These are phyloP conservation scores for Lobophora halterata DNA, from an alignment of 2,888 invertebrate species.

Conservation along the genomic window DNA sequence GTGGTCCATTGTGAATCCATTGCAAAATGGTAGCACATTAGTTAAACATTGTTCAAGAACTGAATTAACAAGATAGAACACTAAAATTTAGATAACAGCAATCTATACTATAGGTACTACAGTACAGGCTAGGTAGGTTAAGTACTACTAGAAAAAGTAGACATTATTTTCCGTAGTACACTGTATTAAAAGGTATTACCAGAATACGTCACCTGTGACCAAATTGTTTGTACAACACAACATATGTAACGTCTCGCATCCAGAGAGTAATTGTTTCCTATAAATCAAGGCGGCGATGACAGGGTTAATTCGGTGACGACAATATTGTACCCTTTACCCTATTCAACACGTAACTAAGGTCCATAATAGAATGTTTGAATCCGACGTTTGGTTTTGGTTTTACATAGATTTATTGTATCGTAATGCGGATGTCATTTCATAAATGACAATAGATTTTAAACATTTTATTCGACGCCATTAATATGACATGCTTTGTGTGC, in stretches of 20 bases:
- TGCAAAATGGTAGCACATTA: too few species aligned
- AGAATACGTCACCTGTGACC: slow-evolving; percentile 29
- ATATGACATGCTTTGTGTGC: slow-evolving; percentile 14
- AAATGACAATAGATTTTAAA: slow-evolving; percentile 32
- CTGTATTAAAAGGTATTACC: too few species aligned
- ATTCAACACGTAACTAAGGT: slow-evolving; percentile 9
- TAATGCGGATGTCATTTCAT: slow-evolving; percentile 50
- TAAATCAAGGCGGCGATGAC: slow-evolving; percentile 71
- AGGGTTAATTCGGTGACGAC: slow-evolving; percentile 64
- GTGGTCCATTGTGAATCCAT: too few species aligned
- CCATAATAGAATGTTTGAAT: neutral
- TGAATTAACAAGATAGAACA: too few species aligned
- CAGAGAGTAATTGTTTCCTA: slow-evolving; percentile 55
- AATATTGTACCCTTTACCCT: slow-evolving; percentile 54
- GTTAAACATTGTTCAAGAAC: too few species aligned
- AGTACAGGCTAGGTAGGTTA: too few species aligned
- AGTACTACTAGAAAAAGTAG: too few species aligned
- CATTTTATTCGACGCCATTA: slow-evolving; percentile 15
- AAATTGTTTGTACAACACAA: slow-evolving; percentile 49
- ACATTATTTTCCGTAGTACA: neutral
- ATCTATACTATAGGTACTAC: too few species aligned
- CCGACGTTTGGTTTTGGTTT: slow-evolving; percentile 11
- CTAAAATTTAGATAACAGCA: too few species aligned
- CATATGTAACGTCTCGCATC: slow-evolving; percentile 39
- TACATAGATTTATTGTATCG: slow-evolving; percentile 45